Base-by-base conservation (phyloP, 2,113 vertebrate genomes). In the Eurypyga helias region DNA sequence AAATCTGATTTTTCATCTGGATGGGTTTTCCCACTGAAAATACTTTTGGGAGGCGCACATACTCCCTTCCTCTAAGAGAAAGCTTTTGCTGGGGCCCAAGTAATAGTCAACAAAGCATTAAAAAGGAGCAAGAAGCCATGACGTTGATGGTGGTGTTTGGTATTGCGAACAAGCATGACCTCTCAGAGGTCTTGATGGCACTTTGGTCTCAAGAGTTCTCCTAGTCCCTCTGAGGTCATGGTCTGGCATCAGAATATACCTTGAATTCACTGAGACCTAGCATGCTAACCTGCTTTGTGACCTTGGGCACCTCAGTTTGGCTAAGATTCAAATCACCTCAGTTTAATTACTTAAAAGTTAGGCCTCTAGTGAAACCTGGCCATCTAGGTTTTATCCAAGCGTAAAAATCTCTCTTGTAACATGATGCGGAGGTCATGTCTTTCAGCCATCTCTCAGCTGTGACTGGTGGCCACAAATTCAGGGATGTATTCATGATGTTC, bases 31-130 rank as follows among this genome's bases (percentile, higher is more conserved):
- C 33, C 2, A 1, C 3, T 69, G 48, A 45, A 45, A 78, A 25
- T 49, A 11, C 11, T 15, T 11, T 2, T 12, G 6, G 7, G 5
- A 7, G 9, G 19, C 6, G 45, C 2, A 57, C 41, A 24, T 3
- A 0, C 1, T 46, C 45, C 31, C 11, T 69, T 57, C 45, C 43
- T 75, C 20, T 34, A 76, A 80, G 9, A 48, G 13, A 18, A 43
- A 21, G 4, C 33, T 38, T 43, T 46, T 41, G 9, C 28, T 81
- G 70, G 17, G 5, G 2, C 3, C 6, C 69, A 26, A 36, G 24
- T 83, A 45, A 41, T 23, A 54, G 9, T 16, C 46, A 33, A 41
- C 4, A 51, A 17, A 83, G 16, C 31, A 15, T 33, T 69, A 41
- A 13, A 34, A 48, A 0, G 2, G 17, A 45, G 11, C 18, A 49